Evolutionary conservation across 2,888 invertebrate genomes (phyloP).

Genomic region (Phyto melanocephala): DNA sequence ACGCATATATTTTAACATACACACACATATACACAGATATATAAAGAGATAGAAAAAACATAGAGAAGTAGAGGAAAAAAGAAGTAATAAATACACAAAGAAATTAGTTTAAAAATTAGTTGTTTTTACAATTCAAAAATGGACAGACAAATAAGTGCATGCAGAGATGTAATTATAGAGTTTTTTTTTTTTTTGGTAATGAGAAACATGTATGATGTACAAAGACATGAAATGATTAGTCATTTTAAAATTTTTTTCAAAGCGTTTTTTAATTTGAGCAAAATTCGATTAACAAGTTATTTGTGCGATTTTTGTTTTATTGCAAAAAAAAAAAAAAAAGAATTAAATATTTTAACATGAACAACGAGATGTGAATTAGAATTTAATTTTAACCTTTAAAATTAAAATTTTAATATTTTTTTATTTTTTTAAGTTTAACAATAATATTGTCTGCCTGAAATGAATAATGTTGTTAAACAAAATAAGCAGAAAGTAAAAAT

Average conservation of each 20-base stretch:
- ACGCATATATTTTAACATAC: not conserved
- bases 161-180: slow-evolving; percentile 10
- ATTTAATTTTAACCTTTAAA: no score
- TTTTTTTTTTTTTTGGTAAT: slow-evolving; percentile 32
- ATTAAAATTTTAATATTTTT: no score
- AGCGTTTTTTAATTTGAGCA: no score
- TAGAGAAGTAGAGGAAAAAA: slow-evolving; percentile 12
- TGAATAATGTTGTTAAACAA: no score
- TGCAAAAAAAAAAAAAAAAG: no score
- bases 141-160: not conserved
- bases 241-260: not conserved
- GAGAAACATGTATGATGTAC: slow-evolving; percentile 47
- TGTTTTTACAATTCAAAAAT: slow-evolving; percentile 8
- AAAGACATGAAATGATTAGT: not conserved
- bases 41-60: not conserved
- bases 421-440: no score
- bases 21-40: slow-evolving; percentile 12
- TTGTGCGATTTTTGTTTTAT: no score
- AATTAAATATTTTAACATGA: no score
- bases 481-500: no score
- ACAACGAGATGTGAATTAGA: no score
- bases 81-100: slow-evolving; percentile 20
- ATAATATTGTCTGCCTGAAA: no score
- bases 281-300: no score
- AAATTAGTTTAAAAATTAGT: slow-evolving; percentile 3